A percentile compares a stretch with the other conserved stretches of the same genome.
phyloP scores from a whole-genome alignment of 1,140 invertebrate genomes.

The Rhopalosiphum maidis region DNA sequence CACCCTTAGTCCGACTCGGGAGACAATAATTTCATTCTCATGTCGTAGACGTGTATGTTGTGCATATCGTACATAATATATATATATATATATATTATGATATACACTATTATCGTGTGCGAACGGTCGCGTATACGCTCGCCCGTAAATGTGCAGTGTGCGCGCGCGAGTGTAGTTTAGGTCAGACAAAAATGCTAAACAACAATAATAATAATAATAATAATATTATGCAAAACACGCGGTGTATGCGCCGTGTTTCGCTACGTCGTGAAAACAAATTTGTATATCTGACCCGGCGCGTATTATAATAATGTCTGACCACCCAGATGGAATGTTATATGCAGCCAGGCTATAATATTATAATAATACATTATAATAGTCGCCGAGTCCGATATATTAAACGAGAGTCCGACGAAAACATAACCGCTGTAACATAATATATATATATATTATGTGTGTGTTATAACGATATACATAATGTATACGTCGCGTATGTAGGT shows the following conservation, averaged over 20 bases:
- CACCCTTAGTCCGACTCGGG: not conserved
- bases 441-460: not conserved
- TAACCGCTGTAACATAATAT: not conserved
- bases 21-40: not conserved
- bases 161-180: not conserved
- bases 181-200: constrained; percentile 22
- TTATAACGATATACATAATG: not conserved
- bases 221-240: constrained; percentile 20
- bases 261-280: constrained; percentile 50
- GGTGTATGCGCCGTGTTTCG: not conserved
- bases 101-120: not conserved
- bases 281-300: constrained; percentile 35
- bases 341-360: not conserved
- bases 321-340: constrained; percentile 39
- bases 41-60: not conserved
- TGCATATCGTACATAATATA: not conserved
- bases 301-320: constrained; percentile 38
- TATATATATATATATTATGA: no score
- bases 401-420: not conserved
- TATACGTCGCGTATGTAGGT: not conserved
- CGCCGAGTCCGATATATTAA: not conserved
- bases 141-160: no score
- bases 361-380: not conserved
- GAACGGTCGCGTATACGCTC: not conserved
- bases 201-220: not conserved